These are phyloP conservation scores for Schizaphis graminum DNA, from an alignment of 2,888 invertebrate species.

Conservation along the genomic window DNA sequence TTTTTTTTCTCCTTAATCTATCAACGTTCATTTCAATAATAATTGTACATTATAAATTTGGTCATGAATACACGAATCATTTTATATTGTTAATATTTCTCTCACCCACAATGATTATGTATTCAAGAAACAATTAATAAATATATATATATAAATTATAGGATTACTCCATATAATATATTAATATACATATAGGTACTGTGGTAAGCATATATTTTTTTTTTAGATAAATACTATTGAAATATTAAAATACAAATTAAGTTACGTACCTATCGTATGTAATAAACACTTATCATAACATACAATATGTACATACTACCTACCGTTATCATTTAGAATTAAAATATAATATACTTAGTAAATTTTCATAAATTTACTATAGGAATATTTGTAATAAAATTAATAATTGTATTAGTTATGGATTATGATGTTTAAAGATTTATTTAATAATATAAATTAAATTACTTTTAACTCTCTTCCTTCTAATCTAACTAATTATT, in stretches of 20 bases:
- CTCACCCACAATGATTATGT: background rate
- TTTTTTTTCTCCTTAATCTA: background rate
- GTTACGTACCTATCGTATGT: background rate
- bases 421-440: background rate
- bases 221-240: background rate
- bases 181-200: background rate
- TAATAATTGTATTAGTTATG: background rate
- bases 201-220: background rate
- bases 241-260: background rate
- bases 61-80: constrained; percentile 13
- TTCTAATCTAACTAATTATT: background rate
- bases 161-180: background rate
- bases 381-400: background rate
- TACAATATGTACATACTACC: background rate
- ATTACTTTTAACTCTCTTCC: background rate
- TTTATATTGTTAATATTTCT: constrained; percentile 26
- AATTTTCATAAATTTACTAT: background rate
- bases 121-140: constrained; percentile 35
- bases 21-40: constrained; percentile 46
- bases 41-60: constrained; percentile 15
- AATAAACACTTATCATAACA: background rate
- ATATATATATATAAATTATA: background rate
- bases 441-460: background rate
- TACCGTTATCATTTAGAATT: background rate
- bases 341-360: background rate